Conservation (phyloP, 2,113 vertebrate genomes). For the Synodontis membranacea region DNA sequence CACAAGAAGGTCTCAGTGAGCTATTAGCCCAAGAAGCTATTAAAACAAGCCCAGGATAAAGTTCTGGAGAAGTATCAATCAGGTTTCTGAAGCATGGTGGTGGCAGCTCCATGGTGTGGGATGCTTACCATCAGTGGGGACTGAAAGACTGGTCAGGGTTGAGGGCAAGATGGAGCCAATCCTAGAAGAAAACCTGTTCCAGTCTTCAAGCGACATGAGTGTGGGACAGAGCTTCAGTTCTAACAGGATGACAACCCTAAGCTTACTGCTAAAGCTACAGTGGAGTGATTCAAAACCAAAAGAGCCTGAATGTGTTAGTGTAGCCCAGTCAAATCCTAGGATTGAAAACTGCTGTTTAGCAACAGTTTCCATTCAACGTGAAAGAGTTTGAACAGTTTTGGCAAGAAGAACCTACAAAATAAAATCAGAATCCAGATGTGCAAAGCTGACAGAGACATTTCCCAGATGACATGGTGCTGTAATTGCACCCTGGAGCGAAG, state of each 20-base stretch:
- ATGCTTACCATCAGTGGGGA: not conserved
- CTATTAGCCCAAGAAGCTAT: not conserved
- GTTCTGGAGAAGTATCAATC: not conserved
- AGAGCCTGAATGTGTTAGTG: not conserved
- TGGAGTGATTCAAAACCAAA: not conserved
- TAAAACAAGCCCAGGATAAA: not conserved
- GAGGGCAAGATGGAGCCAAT: not conserved
- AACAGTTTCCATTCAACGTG: not conserved
- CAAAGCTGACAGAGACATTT: not conserved
- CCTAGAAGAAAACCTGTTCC: not conserved
- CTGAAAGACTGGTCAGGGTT: not conserved
- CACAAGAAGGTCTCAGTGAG: not conserved
- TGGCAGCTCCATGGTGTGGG: not conserved
- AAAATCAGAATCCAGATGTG: not conserved
- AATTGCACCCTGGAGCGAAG: not conserved
- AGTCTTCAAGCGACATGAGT: not conserved
- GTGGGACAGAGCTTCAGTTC: not conserved
- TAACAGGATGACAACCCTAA: not conserved
- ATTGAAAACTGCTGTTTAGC: not conserved
- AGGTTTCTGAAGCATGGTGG: not conserved
- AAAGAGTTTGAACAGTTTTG: not conserved
- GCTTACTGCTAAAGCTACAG: not conserved
- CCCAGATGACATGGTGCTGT: not conserved
- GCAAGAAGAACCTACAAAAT: not conserved
- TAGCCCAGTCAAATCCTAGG: not conserved